Conservation (phyloP, 2,797 vertebrate species). For the Sparus aurata region DNA sequence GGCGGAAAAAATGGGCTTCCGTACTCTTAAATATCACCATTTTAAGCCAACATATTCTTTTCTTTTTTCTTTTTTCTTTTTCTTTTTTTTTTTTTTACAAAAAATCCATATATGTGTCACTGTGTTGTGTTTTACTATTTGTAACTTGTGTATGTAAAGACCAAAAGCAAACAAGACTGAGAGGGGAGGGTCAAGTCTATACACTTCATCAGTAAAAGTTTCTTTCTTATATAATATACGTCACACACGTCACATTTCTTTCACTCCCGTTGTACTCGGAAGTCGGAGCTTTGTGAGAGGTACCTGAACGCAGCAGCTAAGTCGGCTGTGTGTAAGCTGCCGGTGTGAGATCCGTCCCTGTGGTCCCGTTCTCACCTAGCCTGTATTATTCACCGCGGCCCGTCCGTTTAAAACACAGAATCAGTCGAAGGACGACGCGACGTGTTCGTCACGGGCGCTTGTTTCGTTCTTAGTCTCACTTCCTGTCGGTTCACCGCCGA, state of each 20-base stretch:
- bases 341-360: not conserved
- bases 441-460: no score
- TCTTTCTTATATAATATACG: not conserved
- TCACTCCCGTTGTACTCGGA: rapidly evolving
- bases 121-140: not conserved
- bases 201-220: not conserved
- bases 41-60: not conserved
- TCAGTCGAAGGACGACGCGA: rapidly evolving
- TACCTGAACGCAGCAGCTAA: slow-evolving; percentile 54
- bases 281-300: slow-evolving; percentile 30
- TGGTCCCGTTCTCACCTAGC: not conserved
- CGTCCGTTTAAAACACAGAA: not conserved
- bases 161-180: not conserved
- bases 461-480: slow-evolving; percentile 28
- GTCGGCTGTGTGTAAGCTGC: not conserved
- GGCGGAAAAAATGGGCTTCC: no score
- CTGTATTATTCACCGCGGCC: rapidly evolving
- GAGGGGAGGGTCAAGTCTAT: not conserved
- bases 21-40: no score
- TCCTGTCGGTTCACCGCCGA: rapidly evolving
- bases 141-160: not conserved
- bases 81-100: no score
- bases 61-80: no score
- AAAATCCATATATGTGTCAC: no score
- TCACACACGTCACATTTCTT: not conserved